Base-by-base conservation (phyloP, 2,113 vertebrate species). In the Chionis minor region DNA sequence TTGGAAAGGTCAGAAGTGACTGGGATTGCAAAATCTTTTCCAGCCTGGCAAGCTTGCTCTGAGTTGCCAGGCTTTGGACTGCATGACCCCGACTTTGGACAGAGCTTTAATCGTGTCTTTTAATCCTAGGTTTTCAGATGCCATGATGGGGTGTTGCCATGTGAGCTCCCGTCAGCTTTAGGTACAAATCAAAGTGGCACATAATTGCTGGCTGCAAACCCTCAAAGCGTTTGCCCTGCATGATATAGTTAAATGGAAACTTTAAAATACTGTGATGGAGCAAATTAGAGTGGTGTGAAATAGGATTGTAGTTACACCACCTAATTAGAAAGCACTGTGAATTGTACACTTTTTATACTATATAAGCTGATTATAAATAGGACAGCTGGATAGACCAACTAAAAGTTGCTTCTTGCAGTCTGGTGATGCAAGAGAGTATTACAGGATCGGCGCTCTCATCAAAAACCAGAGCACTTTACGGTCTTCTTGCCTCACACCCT, bases 301-400 rank as follows among this genome's bases (percentile, higher is more conserved):
- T 44, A 65, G 91, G 83, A 84, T 51, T 87, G 86, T 28, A 79
- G 84, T 62, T 91, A 44, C 44, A 81, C 67, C 74, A 52, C 38
- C 79, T 92, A 88, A 96, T 93, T 94, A 92, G 72, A 79, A 92
- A 94, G 83, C 83, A 26, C 44, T 74, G 59, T 69, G 65, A 86
- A 84, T 78, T 21, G 84, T 18, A 63, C 30, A 86, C 66, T 74
- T 93, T 63, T 86, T 71, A 58, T 88, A 66, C 24, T 35, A 27
- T 33, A 28, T 70, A 79, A 90, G 65, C 65, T 63, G n/a, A 67
- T 45, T 93, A 83, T 71, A 93, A 86, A 92, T 47, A 91, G 69
- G 45, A 61, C 52, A 84, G 81, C 12, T 38, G 78, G 69, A 81
- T 0, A 73, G 42, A 59, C 61, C 23, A 79, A 72, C 8, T 72